Evolutionary conservation across 2,113 vertebrate genomes (phyloP), one percentile per base, ranked within the genome.

Genomic region (Spizaetus ornatus): DNA sequence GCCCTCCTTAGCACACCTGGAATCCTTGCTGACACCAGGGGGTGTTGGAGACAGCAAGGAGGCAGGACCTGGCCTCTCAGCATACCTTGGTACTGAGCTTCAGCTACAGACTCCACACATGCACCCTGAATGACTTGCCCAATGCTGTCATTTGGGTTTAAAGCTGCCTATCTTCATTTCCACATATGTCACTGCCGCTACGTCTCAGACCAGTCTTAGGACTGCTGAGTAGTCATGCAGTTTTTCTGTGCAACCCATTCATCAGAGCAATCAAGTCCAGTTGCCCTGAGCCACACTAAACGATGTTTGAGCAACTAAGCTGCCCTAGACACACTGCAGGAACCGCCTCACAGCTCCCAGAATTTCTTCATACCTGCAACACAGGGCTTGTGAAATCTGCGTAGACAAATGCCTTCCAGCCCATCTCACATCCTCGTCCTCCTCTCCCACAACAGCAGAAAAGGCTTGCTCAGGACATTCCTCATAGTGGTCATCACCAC

Each of bases 171-270:
- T n/a, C 70, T 73, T 27, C 31, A 45, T 36, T 82, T 80, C 73
- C 3, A 0, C 29, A 5, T 1, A 3, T 1, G 45, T 23, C 1
- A 31, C 38, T 19, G 12, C 53, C 1, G 3, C 65, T 22, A 5
- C 43, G 53, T 62, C 87, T 71, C 88, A 86, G n/a, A 77, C 45
- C 53, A 90, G 23, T 38, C 73, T 20, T 18, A 13, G 61, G 48
- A 18, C 66, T 70, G 56, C 43, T 32, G 15, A 77, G n/a, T 7
- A 34, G 19, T 36, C 90, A 29, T 6, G 43, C 18, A 70, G 31
- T 38, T 82, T 29, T 71, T 40, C 52, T 27, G 10, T 4, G 25
- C 20, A 62, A 7, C 45, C 52, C 32, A 31, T 43, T 27, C 52
- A 62, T 25, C 29, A 67, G 2, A 59, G 47, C 55, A 72, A 84